Base-by-base conservation (phyloP, 2,888 invertebrate species). In the Allolobophora icterica region DNA sequence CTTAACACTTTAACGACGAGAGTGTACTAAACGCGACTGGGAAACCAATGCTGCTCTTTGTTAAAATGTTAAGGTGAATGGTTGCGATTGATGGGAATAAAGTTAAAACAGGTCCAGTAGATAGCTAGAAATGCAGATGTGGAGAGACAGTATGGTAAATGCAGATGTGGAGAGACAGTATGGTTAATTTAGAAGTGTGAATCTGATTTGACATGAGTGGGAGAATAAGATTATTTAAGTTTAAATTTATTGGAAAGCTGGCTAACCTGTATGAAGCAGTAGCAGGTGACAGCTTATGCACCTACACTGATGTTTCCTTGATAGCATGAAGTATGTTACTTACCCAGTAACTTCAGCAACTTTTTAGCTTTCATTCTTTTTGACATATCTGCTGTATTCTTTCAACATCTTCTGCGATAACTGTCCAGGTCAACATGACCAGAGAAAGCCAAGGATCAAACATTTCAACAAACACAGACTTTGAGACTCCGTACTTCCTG, bases 401-500 rank as follows among this genome's bases (percentile, higher is more conserved):
- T 4, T 71, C n/a, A 71, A n/a, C 71, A 71, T n/a, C 6, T 71
- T 71, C 71, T 71, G 71, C n/a, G 8, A n/a, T n/a, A 71, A 8
- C 30, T 71, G 71, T n/a, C 71, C 71, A 71, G 87, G 87, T 87
- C 35, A 87, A 87, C 87, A 21, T 34, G 21, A 34, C 38, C 21
- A 87, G 87, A 38, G 87, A 87, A 38, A 87, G 38, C 87, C 87
- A 87, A 17, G 87, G 35, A 19, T 87, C 87, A 87, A 34, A 87
- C 87, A 87, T 87, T 87, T 87, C 87, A 87, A 35, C 87, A 34
- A 87, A 87, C 38, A 87, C 87, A 24, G 87, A 87, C 19, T 87
- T 87, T 87, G 87, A 87, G 34, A 24, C 38, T 34, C 87, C 87
- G 1, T 87, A 87, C 87, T 87, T 87, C 38, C 87, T 87, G n/a